These are phyloP conservation scores for Ploceus nigricollis DNA, from an alignment of 2,113 vertebrate genomes.

Conservation along the genomic window DNA sequence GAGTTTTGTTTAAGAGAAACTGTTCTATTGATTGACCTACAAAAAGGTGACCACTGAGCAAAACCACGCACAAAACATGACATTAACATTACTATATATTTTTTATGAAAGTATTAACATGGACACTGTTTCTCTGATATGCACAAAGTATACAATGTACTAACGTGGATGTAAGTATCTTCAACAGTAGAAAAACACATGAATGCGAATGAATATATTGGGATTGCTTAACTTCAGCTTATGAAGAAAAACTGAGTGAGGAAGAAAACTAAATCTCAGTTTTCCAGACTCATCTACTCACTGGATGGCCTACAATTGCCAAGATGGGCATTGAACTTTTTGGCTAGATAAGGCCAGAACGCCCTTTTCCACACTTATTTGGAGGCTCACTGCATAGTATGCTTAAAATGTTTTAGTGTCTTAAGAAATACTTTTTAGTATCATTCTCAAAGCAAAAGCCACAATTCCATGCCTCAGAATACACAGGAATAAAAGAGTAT, in stretches of 20 bases:
- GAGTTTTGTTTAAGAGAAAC: not conserved
- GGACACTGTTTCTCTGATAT: not conserved
- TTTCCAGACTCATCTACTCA: not conserved
- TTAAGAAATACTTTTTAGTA: not conserved
- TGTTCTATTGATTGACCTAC: not conserved
- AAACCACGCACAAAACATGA: not conserved
- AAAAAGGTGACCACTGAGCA: not conserved
- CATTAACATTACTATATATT: rapidly evolving
- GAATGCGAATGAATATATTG: not conserved
- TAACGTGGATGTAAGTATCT: not conserved
- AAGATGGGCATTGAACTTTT: rapidly evolving
- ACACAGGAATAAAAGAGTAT: not conserved
- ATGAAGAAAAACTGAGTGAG: not conserved
- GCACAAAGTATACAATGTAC: not conserved
- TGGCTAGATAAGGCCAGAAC: not conserved
- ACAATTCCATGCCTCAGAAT: not conserved
- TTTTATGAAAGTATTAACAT: not conserved
- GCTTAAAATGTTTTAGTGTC: not conserved
- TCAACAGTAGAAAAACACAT: not conserved
- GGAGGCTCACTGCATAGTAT: not conserved
- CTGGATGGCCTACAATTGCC: not conserved
- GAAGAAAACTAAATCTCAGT: not conserved
- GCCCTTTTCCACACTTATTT: not conserved
- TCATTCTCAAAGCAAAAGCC: not conserved
- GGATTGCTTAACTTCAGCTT: not conserved